Conservation (phyloP, 2,797 vertebrate species). For the Molothrus ater region DNA sequence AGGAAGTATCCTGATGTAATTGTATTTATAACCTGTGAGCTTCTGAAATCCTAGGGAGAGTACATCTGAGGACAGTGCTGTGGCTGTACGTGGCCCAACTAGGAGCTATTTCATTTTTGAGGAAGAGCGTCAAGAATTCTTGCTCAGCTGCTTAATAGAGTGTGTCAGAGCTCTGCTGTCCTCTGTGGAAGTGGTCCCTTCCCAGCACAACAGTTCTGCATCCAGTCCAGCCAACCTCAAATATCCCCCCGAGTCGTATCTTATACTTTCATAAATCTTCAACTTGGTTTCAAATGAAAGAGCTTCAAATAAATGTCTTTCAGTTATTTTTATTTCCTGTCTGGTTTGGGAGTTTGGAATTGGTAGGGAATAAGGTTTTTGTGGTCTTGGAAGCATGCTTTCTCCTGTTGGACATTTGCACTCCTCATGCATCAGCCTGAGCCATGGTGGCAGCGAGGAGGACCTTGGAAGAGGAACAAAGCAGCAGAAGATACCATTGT, state of each 20-base stretch:
- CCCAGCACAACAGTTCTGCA: not conserved
- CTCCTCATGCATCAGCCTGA: not conserved
- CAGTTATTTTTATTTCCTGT: not conserved
- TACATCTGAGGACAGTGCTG: slow-evolving; percentile 1
- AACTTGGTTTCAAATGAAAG: not conserved
- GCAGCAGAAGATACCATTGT: not conserved
- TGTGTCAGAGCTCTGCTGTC: not conserved
- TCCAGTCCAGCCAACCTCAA: not conserved
- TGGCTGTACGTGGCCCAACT: not conserved
- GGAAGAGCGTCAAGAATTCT: not conserved
- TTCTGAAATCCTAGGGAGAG: not conserved
- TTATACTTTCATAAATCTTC: not conserved
- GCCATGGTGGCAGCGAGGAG: not conserved
- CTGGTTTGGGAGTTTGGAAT: not conserved
- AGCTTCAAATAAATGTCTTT: not conserved
- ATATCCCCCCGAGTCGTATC: accelerated
- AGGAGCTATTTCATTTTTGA: not conserved
- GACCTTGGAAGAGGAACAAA: not conserved
- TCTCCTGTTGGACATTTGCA: not conserved
- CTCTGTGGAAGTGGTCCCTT: not conserved
- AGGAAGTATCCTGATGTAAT: not conserved
- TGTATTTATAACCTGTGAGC: slow-evolving; percentile 11
- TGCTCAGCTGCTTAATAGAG: not conserved
- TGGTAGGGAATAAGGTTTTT: not conserved
- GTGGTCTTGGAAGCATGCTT: not conserved